These are phyloP conservation scores for Knipowitschia caucasica DNA, from an alignment of 2,797 vertebrate species.

Conservation along the genomic window DNA sequence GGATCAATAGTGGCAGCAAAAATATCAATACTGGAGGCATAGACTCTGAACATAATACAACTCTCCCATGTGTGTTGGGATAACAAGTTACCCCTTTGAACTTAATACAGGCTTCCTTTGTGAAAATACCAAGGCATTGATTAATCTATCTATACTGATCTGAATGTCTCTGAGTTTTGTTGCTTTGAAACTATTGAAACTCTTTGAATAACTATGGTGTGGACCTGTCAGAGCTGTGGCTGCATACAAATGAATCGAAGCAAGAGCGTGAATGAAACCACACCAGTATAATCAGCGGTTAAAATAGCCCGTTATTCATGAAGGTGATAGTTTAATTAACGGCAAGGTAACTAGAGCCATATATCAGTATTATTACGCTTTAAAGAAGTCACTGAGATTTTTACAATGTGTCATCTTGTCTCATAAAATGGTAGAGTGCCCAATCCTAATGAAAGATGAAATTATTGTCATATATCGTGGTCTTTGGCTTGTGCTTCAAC, in stretches of 20 bases:
- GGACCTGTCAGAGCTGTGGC: conserved; percentile 64
- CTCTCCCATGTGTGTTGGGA: conserved; percentile 48
- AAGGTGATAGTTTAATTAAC: conserved; percentile 45
- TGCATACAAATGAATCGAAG: conserved; percentile 70
- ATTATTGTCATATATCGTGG: neutral
- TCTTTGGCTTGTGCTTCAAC: neutral
- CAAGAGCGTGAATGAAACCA: conserved; percentile 52
- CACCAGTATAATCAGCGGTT: conserved; percentile 57
- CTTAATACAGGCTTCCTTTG: conserved; percentile 53
- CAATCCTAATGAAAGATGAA: neutral
- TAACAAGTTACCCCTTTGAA: conserved; percentile 69
- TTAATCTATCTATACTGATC: conserved; percentile 69
- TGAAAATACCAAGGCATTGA: conserved; percentile 67
- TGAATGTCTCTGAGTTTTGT: conserved; percentile 61
- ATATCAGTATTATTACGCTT: neutral
- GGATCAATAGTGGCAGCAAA: conserved; percentile 55
- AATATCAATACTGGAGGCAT: conserved; percentile 60
- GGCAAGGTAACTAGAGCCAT: neutral
- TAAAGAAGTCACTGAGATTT: neutral
- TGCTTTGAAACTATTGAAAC: conserved; percentile 73
- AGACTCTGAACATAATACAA: conserved; percentile 48
- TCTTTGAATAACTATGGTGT: conserved; percentile 61
- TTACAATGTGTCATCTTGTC: neutral
- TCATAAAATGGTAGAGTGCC: neutral
- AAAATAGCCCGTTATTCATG: conserved; percentile 47